These are phyloP conservation scores for Zele albiditarsus DNA, from an alignment of 2,888 invertebrate genomes.

Conservation along the genomic window DNA sequence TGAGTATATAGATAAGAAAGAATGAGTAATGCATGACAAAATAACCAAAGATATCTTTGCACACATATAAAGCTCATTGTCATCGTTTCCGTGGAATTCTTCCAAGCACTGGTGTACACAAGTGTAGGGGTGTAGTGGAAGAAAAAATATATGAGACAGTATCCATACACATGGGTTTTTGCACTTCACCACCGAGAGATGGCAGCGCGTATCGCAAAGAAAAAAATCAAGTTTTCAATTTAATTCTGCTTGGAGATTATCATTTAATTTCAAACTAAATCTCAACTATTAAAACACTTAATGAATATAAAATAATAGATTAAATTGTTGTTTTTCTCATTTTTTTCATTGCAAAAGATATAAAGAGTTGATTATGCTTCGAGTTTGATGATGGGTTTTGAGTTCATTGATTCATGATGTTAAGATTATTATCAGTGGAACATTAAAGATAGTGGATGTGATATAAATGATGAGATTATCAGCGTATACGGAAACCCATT, in stretches of 20 bases:
- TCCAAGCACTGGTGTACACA: background rate
- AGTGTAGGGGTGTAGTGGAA: background rate
- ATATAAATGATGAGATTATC: constrained; percentile 1
- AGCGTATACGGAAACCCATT: background rate
- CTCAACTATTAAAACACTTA: background rate
- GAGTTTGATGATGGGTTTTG: background rate
- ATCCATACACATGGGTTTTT: constrained; percentile 14
- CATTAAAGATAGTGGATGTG: background rate
- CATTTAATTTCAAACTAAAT: background rate
- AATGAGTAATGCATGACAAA: constrained; percentile 40
- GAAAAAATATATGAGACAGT: constrained; percentile 9
- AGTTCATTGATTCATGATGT: constrained; percentile 3
- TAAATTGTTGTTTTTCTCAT: background rate
- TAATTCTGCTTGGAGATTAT: background rate
- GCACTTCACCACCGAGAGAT: constrained; percentile 51
- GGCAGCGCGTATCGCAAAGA: constrained; percentile 48
- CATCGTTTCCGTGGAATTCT: background rate
- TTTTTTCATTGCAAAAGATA: background rate
- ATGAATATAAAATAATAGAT: background rate
- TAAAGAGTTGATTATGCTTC: background rate
- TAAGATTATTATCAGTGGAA: background rate
- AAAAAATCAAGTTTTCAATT: background rate
- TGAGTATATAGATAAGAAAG: constrained; percentile 30
- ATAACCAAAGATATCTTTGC: constrained; percentile 38
- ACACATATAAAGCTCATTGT: constrained; percentile 18